Evolutionary conservation across 2,113 vertebrate species (phyloP).

Genomic region (Stegostoma tigrinum): DNA sequence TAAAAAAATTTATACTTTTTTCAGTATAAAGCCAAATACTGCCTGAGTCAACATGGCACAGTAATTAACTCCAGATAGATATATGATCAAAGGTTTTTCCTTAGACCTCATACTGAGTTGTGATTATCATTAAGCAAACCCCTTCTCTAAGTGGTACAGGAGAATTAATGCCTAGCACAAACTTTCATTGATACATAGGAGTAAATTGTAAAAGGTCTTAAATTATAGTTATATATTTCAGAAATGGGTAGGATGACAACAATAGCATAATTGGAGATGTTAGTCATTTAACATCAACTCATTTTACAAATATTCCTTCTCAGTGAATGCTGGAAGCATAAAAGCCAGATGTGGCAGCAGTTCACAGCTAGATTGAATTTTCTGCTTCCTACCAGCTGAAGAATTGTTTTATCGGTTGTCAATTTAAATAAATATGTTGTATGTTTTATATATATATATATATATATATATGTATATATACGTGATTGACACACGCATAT

Average conservation of each 20-base stretch:
- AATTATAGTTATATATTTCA: constrained; percentile 1
- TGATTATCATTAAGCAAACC: constrained; percentile 14
- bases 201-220: background rate
- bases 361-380: background rate
- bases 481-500: background rate
- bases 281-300: background rate
- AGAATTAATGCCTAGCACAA: background rate
- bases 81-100: background rate
- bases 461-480: too few relatives aligned
- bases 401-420: background rate
- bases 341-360: background rate
- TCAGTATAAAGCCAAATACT: constrained; percentile 29
- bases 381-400: background rate
- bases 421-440: background rate
- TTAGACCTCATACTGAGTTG: constrained; percentile 1
- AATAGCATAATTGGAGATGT: background rate
- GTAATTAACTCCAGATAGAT: constrained; percentile 32
- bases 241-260: background rate
- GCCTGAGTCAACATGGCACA: constrained; percentile 31
- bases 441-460: background rate
- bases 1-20: background rate
- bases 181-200: background rate
- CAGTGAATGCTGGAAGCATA: background rate
- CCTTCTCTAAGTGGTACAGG: background rate
- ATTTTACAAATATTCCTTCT: background rate